phyloP scores from a whole-genome alignment of 2,888 invertebrate genomes.

The Archips xylosteana region DNA sequence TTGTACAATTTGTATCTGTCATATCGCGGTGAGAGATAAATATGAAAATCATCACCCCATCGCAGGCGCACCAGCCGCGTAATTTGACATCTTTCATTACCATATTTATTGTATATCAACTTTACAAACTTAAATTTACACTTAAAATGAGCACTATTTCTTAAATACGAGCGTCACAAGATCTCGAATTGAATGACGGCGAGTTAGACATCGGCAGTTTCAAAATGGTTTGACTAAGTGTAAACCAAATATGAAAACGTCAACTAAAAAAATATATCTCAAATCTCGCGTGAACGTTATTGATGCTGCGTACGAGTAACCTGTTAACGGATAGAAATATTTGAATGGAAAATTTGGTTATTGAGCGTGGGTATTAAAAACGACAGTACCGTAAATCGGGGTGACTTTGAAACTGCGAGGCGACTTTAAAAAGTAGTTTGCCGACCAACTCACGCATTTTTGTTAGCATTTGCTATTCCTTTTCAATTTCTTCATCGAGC shows the following conservation, averaged over 20 bases:
- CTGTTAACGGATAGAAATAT: slow-evolving; percentile 23
- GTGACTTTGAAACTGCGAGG: no score
- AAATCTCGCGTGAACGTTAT: slow-evolving; percentile 51
- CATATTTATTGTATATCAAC: slow-evolving; percentile 78
- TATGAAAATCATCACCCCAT: slow-evolving; percentile 76
- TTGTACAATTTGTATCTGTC: slow-evolving; percentile 70
- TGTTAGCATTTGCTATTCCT: no score
- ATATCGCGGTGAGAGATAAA: slow-evolving; percentile 63
- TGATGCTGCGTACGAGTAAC: slow-evolving; percentile 49
- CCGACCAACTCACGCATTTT: no score
- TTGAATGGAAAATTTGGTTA: slow-evolving; percentile 7
- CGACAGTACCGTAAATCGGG: not conserved
- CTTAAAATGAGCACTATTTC: slow-evolving; percentile 41
- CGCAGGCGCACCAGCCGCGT: slow-evolving; percentile 69
- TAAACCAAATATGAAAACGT: slow-evolving; percentile 66
- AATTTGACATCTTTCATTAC: slow-evolving; percentile 85
- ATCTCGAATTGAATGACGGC: slow-evolving; percentile 39
- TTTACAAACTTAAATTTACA: slow-evolving; percentile 43
- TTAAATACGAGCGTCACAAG: slow-evolving; percentile 43
- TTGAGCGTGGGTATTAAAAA: not conserved
- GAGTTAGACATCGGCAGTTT: slow-evolving; percentile 5
- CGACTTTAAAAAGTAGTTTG: no score
- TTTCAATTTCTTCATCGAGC: no score
- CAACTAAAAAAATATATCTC: slow-evolving; percentile 55
- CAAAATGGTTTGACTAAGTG: slow-evolving; percentile 46